A percentile compares a stretch with the other conserved stretches of the same genome.
These are phyloP conservation scores for Drosophila macrospina DNA, from an alignment of 2,888 invertebrate species.

Conservation along the genomic window DNA sequence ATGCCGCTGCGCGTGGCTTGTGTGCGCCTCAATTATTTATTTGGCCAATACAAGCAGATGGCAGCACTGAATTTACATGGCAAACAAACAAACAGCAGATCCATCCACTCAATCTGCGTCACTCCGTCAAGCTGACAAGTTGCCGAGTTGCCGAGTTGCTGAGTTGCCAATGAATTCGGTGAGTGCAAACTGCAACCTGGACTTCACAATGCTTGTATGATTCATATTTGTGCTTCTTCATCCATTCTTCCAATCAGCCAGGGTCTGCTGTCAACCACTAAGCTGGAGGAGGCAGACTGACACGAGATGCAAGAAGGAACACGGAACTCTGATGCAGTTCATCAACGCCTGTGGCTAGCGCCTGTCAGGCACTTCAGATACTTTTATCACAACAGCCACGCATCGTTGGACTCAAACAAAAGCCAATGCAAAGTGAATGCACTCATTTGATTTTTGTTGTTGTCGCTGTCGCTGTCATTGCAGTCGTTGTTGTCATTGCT, in stretches of 20 bases:
- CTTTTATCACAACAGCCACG: conserved; percentile 76
- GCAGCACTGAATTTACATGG: conserved; percentile 13
- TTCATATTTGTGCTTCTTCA: conserved; percentile 11
- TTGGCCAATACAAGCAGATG: conserved; percentile 49
- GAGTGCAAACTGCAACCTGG: conserved; percentile 14
- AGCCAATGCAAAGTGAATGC: conserved; percentile 64
- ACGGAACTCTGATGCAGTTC: conserved; percentile 39
- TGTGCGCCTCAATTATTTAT: conserved; percentile 53
- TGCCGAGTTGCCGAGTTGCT: conserved; percentile 18
- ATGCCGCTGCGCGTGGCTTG: conserved; percentile 19
- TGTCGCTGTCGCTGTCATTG: conserved; percentile 4
- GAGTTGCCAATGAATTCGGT: conserved; percentile 23
- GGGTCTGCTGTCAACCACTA: conserved; percentile 5
- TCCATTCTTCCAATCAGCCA: conserved; percentile 29
- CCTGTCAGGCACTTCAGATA: conserved; percentile 60
- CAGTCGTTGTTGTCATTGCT: conserved; percentile 1
- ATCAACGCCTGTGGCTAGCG: conserved; percentile 51
- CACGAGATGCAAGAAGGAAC: not conserved
- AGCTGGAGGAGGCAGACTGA: not conserved
- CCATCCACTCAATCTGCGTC: not conserved
- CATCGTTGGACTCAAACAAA: conserved; percentile 76
- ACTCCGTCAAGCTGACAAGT: not conserved
- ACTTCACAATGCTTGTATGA: conserved; percentile 5
- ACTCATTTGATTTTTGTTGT: conserved; percentile 38
- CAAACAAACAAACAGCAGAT: conserved; percentile 10